Conservation (phyloP, 2,113 vertebrate genomes). For the Xiphorhynchus elegans region DNA sequence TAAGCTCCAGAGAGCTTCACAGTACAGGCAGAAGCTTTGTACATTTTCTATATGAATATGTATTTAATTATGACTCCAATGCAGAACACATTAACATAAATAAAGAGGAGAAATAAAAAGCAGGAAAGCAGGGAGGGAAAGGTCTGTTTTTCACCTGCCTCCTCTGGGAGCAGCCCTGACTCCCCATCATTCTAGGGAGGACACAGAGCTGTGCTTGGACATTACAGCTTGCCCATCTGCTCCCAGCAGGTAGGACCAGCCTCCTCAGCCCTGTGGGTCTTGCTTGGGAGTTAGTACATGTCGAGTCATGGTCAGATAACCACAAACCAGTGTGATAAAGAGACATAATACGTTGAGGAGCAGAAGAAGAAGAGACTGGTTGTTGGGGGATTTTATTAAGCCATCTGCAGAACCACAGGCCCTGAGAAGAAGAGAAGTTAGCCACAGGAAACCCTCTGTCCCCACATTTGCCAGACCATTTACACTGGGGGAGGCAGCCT, state of each 20-base stretch:
- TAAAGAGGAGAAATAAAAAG: conserved; percentile 52
- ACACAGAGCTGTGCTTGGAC: neutral
- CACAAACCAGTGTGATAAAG: neutral
- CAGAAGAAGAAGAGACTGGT: neutral
- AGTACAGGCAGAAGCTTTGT: conserved; percentile 33
- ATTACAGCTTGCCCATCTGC: neutral
- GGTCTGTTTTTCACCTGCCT: conserved; percentile 14
- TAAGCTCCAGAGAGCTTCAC: conserved; percentile 35
- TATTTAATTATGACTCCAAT: conserved; percentile 43
- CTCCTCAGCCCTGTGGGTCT: neutral
- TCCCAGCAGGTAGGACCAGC: neutral
- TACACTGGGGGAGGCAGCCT: fast-evolving
- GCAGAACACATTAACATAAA: conserved; percentile 65
- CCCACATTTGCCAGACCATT: neutral
- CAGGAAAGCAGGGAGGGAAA: conserved; percentile 9
- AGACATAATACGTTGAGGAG: neutral
- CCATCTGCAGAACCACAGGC: neutral
- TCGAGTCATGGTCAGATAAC: neutral
- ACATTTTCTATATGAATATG: conserved; percentile 44
- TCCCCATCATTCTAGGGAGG: neutral
- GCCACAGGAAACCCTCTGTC: neutral
- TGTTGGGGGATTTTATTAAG: neutral
- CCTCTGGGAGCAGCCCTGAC: neutral
- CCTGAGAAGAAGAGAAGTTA: neutral
- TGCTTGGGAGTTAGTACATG: neutral